Evolutionary conservation across 2,113 vertebrate genomes (phyloP), one percentile per base, ranked within the genome.

Genomic region (Percopsis transmontana): DNA sequence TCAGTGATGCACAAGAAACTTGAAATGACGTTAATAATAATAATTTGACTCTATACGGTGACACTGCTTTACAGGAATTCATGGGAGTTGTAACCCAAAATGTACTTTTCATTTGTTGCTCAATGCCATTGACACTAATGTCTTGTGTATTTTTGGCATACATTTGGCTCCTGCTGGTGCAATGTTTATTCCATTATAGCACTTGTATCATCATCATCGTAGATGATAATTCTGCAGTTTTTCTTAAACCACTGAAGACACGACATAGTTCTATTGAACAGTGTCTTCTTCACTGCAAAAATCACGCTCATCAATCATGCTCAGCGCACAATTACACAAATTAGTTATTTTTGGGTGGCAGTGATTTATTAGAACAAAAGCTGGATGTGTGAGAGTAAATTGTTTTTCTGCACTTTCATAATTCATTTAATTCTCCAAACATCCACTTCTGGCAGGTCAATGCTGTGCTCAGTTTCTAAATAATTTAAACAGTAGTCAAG

Each of bases 381-480:
- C 84, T 82, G 78, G 83, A 91, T 87, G 80, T 85, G 84, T 77
- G 81, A 77, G 71, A 78, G 72, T 85, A 86, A 87, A 89, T 87
- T 82, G 79, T 88, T 89, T 87, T 88, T 76, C 80, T 87, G 69
- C 77, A 76, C 77, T 83, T 87, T 91, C 83, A 89, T 84, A 87
- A 87, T 87, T 89, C 79, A 86, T 90, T 87, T 77, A 84, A 83
- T 90, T 87, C 71, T 79, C 72, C 68, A 82, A 85, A 85, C 81
- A 85, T 74, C 77, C 71, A 62, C 80, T 84, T 82, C 69, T 61
- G 64, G 79, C 80, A 82, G 84, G 77, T 85, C 78, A 84, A 72
- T 74, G 69, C 71, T 85, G 75, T 85, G 72, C 71, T 80, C 58
- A 53, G 74, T 77, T 74, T 84, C 71, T 74, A 57, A 72, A 83